phyloP scores from a whole-genome alignment of 2,888 invertebrate species.

The Octodonta nipae region DNA sequence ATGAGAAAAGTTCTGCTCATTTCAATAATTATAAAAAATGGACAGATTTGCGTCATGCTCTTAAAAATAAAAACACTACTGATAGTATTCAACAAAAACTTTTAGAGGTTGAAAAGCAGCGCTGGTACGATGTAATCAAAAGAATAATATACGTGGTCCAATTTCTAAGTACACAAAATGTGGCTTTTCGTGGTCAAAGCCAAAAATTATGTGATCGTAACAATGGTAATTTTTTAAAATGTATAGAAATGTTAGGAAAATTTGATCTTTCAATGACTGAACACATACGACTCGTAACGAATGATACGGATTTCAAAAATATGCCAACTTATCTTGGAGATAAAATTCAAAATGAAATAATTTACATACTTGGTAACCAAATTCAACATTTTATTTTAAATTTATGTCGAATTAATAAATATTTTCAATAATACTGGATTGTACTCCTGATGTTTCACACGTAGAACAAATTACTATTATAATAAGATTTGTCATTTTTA shows the following conservation, averaged over 20 bases:
- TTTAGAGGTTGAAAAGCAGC: slow-evolving; percentile 6
- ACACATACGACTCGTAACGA: slow-evolving; percentile 10
- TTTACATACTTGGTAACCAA: slow-evolving; percentile 12
- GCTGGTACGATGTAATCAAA: slow-evolving; percentile 6
- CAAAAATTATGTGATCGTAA: slow-evolving; percentile 5
- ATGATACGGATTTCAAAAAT: slow-evolving; percentile 11
- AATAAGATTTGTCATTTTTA: slow-evolving; percentile 15
- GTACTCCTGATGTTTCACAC: slow-evolving; percentile 18
- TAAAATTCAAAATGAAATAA: slow-evolving; percentile 15
- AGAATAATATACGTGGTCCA: slow-evolving; percentile 6
- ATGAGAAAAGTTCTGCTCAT: slow-evolving; percentile 5
- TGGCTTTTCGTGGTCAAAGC: slow-evolving; percentile 6
- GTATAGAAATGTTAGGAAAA: slow-evolving; percentile 8
- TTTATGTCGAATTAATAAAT: slow-evolving; percentile 11
- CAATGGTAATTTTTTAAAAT: slow-evolving; percentile 9
- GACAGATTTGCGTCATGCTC: slow-evolving; percentile 3
- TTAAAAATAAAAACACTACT: slow-evolving; percentile 6
- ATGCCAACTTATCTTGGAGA: slow-evolving; percentile 12
- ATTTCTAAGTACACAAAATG: slow-evolving; percentile 7
- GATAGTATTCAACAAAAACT: slow-evolving; percentile 4
- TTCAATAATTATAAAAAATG: slow-evolving; percentile 5
- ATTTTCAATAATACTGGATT: slow-evolving; percentile 20
- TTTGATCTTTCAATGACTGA: slow-evolving; percentile 15
- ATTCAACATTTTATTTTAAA: slow-evolving; percentile 13
- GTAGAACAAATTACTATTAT: slow-evolving; percentile 19